A percentile compares a stretch with the other conserved stretches of the same genome.
Evolutionary conservation across 1,140 invertebrate species (phyloP).

Genomic region (Harlomillsia oculata): DNA sequence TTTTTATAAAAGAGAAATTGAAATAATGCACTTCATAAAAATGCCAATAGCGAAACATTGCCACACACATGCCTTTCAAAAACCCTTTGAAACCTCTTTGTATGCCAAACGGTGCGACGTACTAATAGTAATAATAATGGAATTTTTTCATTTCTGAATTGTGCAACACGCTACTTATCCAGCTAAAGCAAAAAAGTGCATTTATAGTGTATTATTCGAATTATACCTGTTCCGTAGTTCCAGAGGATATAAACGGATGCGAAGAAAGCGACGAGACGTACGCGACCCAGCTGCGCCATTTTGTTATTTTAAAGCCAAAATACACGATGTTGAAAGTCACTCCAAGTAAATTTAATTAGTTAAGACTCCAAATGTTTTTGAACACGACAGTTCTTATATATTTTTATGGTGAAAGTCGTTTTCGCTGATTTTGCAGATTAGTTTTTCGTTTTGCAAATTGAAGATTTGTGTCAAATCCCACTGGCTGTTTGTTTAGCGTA

Average conservation of each 20-base stretch:
- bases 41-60: no score
- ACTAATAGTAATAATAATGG: no score
- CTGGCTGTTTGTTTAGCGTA: background rate
- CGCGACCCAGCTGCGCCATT: slow-evolving; percentile 18
- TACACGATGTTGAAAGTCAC: background rate
- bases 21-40: no score
- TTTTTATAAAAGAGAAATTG: no score
- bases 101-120: no score
- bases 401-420: background rate
- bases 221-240: slow-evolving; percentile 31
- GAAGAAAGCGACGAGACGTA: slow-evolving; percentile 15
- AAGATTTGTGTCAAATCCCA: slow-evolving; percentile 11
- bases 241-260: slow-evolving; percentile 24
- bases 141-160: no score
- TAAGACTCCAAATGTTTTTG: background rate
- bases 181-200: no score
- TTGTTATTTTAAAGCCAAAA: background rate
- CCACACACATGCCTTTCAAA: no score
- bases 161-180: no score
- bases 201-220: no score
- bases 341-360: background rate
- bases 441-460: slow-evolving; percentile 7
- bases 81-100: no score
- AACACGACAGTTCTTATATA: no score
- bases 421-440: background rate